Base-by-base conservation (phyloP, 2,797 vertebrate genomes). In the Helicolenus hilgendorfi region DNA sequence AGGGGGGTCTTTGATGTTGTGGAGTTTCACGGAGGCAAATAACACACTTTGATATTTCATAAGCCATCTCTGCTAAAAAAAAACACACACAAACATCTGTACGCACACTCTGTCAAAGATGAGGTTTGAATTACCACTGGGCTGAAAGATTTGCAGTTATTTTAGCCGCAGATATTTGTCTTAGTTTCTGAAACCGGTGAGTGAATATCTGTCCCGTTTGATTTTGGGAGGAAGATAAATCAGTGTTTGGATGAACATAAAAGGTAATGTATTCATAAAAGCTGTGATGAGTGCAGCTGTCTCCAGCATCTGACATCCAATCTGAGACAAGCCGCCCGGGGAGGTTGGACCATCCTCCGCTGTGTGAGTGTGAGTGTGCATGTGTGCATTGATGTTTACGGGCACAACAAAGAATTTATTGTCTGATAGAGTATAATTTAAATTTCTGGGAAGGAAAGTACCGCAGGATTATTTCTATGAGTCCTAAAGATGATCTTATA, bases 251-350 rank as follows among this genome's bases (percentile, higher is more conserved):
- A 94, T 91, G 92, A 94, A 95, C 92, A 96, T 95, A 78, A 96
- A 96, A 89, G 90, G 94, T 95, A 67, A 90, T 92, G 94, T 94
- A 96, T 98, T 96, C 95, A 96, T 98, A 97, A 97, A 95, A 94
- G 89, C 93, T 76, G 89, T 93, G 83, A 97, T 97, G 97, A 96
- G 97, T 92, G 95, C 96, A 96, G 90, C 97, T 97, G 97, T 97
- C 96, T 93, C 87, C 92, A 85, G 41, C 65, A 85, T 94, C 97
- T 94, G 95, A 97, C 96, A 84, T 80, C 94, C 89, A 90, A 91
- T 96, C 96, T 96, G 95, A 97, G 96, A 97, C 88, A 79, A 91
- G 92, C 85, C 82, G 88, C 89, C 68, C 4, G 3, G 33, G 92
- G 64, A 76, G 60, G 87, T 65, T 65, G 77, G 91, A 91, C 92